A percentile compares a stretch with the other conserved stretches of the same genome.
phyloP scores from a whole-genome alignment of 1,140 invertebrate species.

The Hylaeus anthracinus region DNA sequence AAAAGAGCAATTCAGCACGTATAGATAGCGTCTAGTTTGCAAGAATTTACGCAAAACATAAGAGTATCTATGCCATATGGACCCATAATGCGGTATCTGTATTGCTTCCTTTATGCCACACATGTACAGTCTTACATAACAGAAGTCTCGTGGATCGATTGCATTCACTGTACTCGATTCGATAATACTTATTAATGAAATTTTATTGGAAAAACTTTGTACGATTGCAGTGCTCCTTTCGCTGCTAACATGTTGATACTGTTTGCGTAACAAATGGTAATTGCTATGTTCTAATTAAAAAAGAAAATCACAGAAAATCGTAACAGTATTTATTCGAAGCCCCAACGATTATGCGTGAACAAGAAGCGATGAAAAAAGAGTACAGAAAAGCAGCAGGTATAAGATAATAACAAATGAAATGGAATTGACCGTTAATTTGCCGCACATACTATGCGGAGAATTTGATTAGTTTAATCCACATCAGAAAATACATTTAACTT shows the following conservation, averaged over 20 bases:
- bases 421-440: neutral
- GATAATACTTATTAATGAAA: neutral
- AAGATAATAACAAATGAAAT: neutral
- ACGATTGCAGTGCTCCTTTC: no score
- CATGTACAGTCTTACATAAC: conserved; percentile 40
- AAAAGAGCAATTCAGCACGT: neutral
- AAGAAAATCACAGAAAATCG: neutral
- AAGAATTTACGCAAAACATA: no score
- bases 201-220: neutral
- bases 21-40: neutral
- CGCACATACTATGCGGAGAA: conserved; percentile 4
- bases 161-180: conserved; percentile 9
- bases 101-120: conserved; percentile 18
- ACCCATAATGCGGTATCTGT: conserved; percentile 30
- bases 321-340: neutral
- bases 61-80: neutral
- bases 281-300: no score
- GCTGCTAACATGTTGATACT: neutral
- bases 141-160: conserved; percentile 41
- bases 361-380: neutral
- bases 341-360: no score
- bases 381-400: neutral
- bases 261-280: neutral
- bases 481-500: conserved; percentile 29
- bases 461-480: conserved; percentile 19